Evolutionary conservation across 1,140 invertebrate species (phyloP).

Genomic region (Tyrophagus putrescentiae): DNA sequence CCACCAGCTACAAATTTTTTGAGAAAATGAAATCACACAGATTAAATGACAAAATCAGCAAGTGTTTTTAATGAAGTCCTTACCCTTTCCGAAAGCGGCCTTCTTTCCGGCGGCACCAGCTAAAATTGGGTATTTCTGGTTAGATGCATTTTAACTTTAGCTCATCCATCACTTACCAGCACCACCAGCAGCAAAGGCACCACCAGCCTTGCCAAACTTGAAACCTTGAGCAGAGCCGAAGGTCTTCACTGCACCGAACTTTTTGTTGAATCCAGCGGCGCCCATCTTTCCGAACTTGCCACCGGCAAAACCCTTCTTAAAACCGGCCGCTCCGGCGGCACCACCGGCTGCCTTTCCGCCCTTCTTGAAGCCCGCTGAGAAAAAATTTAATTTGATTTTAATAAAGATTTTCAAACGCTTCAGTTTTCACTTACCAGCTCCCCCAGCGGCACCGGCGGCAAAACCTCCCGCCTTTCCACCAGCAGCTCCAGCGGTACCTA

Average conservation of each 20-base stretch:
- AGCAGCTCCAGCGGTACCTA: slow-evolving; percentile 3
- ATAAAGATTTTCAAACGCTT: too few relatives aligned
- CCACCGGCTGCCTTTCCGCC: neutral
- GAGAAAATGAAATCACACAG: too few relatives aligned
- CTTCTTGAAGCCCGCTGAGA: slow-evolving; percentile 11
- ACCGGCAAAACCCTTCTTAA: neutral
- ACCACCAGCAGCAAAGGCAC: slow-evolving; percentile 20
- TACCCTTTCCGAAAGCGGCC: too few relatives aligned
- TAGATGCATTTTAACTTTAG: too few relatives aligned
- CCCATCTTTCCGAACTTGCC: slow-evolving; percentile 20
- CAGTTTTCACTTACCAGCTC: slow-evolving; percentile 5
- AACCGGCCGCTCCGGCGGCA: neutral
- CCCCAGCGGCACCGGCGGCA: neutral
- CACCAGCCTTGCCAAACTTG: slow-evolving; percentile 21
- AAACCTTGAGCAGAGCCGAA: slow-evolving; percentile 21
- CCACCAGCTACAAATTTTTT: neutral
- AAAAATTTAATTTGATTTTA: too few relatives aligned
- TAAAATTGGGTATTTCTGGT: too few relatives aligned
- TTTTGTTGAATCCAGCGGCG: slow-evolving; percentile 20
- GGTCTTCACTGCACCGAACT: slow-evolving; percentile 17
- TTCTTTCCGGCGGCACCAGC: too few relatives aligned
- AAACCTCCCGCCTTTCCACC: too few relatives aligned
- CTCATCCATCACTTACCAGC: too few relatives aligned
- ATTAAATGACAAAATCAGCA: too few relatives aligned
- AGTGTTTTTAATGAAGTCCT: too few relatives aligned